These are phyloP conservation scores for Gasterosteus aculeatus DNA, from an alignment of 2,113 vertebrate genomes.

Conservation along the genomic window DNA sequence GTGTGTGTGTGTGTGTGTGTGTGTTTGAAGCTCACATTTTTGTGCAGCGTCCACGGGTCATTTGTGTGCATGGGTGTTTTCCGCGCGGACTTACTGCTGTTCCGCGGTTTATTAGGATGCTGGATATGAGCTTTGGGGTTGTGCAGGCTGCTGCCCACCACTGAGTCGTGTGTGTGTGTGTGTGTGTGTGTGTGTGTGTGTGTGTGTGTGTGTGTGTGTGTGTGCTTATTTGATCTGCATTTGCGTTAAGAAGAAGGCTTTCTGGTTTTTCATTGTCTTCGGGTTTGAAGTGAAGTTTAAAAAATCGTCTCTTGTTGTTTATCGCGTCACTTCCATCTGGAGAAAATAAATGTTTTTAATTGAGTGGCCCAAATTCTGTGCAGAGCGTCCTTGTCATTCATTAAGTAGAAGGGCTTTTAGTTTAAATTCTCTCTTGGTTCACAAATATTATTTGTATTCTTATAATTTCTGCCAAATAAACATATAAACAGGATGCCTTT, in stretches of 20 bases:
- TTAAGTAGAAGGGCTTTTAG: background rate
- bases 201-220: no score
- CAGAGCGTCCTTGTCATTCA: background rate
- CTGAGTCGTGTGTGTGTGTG: slow-evolving; percentile 33
- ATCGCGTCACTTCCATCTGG: background rate
- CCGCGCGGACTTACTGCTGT: slow-evolving; percentile 70
- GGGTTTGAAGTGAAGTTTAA: slow-evolving; percentile 23
- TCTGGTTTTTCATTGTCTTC: slow-evolving; percentile 26
- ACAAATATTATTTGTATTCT: background rate
- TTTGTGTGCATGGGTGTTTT: slow-evolving; percentile 65
- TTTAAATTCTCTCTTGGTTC: background rate
- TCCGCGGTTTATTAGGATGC: slow-evolving; percentile 78
- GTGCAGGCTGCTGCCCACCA: slow-evolving; percentile 56
- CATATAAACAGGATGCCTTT: background rate
- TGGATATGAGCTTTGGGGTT: slow-evolving; percentile 75
- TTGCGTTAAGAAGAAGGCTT: slow-evolving; percentile 32
- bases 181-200: background rate
- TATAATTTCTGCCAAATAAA: background rate
- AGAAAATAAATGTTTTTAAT: background rate
- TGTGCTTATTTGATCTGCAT: slow-evolving; percentile 35
- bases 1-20: slow-evolving; percentile 47
- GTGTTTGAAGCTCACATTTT: slow-evolving; percentile 53
- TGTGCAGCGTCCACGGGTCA: slow-evolving; percentile 52
- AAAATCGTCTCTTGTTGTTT: slow-evolving; percentile 2
- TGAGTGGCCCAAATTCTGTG: background rate